A percentile compares a stretch with the other conserved stretches of the same genome.
Evolutionary conservation across 1,140 invertebrate species (phyloP).

Genomic region (Elymnias hypermnestra): DNA sequence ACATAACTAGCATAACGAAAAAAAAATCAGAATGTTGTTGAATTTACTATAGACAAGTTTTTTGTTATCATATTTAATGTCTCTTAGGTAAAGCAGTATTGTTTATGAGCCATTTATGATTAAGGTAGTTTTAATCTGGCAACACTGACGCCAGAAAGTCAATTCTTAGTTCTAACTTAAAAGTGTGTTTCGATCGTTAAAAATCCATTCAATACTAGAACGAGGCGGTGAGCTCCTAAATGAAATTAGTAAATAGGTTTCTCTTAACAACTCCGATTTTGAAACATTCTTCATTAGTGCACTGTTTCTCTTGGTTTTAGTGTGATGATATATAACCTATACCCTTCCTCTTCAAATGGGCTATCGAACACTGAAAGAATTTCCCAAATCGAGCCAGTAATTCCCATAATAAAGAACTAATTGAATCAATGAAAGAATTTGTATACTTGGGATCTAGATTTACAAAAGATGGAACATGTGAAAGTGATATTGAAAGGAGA

Average conservation of each 20-base stretch:
- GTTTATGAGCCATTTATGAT: slow-evolving; percentile 8
- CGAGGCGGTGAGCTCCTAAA: slow-evolving; percentile 28
- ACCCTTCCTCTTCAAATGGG: no score
- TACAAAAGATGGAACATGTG: no score
- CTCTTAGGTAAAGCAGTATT: slow-evolving; percentile 3
- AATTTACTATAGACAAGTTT: slow-evolving; percentile 11
- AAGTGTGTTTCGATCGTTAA: slow-evolving; percentile 29
- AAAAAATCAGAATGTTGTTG: not conserved
- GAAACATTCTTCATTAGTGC: no score
- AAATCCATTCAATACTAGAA: slow-evolving; percentile 28
- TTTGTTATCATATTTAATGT: slow-evolving; percentile 11
- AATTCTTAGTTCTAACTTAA: slow-evolving; percentile 15
- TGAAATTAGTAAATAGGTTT: slow-evolving; percentile 39
- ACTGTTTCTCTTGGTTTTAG: no score
- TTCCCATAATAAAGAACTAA: no score
- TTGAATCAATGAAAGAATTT: no score
- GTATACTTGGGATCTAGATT: no score
- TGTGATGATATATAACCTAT: no score
- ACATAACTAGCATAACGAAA: slow-evolving; percentile 1
- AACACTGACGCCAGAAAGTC: slow-evolving; percentile 15
- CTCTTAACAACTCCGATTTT: no score
- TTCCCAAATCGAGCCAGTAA: no score
- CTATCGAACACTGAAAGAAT: no score
- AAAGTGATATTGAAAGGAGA: no score
- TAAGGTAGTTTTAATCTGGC: slow-evolving; percentile 5